A percentile compares a stretch with the other conserved stretches of the same genome.
Evolutionary conservation across 2,797 vertebrate genomes (phyloP).

Genomic region (Hipposideros larvatus): DNA sequence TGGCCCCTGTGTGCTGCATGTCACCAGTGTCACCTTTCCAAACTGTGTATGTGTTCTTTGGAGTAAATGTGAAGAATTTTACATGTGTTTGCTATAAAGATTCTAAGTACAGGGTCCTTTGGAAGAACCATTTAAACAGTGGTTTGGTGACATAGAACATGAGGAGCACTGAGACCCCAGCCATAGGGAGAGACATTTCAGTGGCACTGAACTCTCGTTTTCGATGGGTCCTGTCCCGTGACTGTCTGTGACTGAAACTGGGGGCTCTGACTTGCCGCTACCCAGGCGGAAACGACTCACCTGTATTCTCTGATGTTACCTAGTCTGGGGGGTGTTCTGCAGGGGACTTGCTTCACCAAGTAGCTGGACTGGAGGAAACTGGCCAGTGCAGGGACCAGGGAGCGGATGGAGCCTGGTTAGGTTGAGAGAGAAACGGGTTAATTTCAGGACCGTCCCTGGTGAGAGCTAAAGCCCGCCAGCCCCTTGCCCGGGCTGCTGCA

Average conservation of each 20-base stretch:
- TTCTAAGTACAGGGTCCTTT: background rate
- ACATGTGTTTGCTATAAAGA: background rate
- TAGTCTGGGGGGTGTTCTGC: too few species aligned
- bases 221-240: background rate
- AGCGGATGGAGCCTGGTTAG: background rate
- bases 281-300: background rate
- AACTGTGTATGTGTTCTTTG: background rate
- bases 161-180: background rate
- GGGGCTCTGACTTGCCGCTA: background rate
- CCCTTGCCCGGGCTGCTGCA: background rate
- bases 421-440: background rate
- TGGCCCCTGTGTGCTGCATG: background rate
- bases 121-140: background rate
- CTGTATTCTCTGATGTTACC: background rate
- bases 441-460: background rate
- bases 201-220: background rate
- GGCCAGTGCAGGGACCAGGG: background rate
- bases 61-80: too few species aligned
- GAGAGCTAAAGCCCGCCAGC: background rate
- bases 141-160: background rate
- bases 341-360: background rate
- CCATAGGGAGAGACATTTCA: accelerated
- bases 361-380: accelerated
- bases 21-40: background rate
- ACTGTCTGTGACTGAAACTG: background rate